Evolutionary conservation across 2,113 vertebrate genomes (phyloP).

Genomic region (Microtus richardsoni): DNA sequence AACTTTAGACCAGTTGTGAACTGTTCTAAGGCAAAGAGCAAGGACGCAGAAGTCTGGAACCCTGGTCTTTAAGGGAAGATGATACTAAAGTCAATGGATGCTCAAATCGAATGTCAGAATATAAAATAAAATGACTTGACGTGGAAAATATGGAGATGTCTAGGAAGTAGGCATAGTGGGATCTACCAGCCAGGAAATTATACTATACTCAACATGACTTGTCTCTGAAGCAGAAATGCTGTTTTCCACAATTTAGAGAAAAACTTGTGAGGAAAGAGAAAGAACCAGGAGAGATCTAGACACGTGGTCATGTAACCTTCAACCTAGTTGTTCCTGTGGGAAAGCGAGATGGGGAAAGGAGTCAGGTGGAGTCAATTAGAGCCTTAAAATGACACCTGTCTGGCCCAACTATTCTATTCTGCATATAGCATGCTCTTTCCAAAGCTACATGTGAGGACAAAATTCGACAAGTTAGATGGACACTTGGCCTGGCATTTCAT

Average conservation of each 20-base stretch:
- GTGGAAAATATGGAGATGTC: not conserved
- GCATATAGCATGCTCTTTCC: not conserved
- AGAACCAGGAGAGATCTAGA: not conserved
- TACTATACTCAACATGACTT: not conserved
- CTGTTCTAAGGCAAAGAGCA: not conserved
- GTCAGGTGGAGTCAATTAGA: not conserved
- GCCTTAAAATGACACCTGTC: conserved; percentile 14
- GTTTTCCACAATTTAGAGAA: conserved; percentile 9
- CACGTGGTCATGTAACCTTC: not conserved
- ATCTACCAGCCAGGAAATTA: conserved; percentile 17
- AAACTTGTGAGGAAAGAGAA: not conserved
- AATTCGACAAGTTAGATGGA: not conserved
- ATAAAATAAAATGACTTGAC: too few relatives aligned
- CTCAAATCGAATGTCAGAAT: not conserved
- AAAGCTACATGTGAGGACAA: not conserved
- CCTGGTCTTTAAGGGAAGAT: not conserved
- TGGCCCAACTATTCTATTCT: not conserved
- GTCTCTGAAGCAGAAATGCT: not conserved
- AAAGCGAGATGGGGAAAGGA: not conserved
- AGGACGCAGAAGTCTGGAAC: not conserved
- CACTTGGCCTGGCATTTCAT: not conserved
- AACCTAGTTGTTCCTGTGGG: not conserved
- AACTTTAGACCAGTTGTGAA: conserved; percentile 22
- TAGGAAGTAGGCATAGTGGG: not conserved
- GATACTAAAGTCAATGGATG: not conserved